Conservation (phyloP, 2,888 invertebrate genomes). For the Parnassius mnemosyne region DNA sequence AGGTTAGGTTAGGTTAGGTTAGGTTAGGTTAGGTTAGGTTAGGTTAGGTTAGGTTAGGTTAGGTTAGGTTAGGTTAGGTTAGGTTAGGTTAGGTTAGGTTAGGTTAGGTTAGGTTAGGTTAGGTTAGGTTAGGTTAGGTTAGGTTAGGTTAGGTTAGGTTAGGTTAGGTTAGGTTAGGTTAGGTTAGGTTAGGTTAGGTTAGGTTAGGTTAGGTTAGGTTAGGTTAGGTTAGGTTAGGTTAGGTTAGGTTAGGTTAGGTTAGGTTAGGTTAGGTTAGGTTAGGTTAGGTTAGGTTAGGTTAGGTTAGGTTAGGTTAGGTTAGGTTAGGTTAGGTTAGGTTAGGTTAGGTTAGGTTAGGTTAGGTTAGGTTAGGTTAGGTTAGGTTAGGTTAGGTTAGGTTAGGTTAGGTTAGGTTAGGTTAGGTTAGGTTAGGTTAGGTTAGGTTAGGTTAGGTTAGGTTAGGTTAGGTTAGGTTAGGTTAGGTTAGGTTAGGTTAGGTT, state of each 20-base stretch:
- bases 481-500: conserved; percentile 4
- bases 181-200: conserved; percentile 30
- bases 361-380: conserved; percentile 29
- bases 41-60: not conserved
- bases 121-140: conserved; percentile 34
- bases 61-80: conserved; percentile 28
- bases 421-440: conserved; percentile 28
- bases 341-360: conserved; percentile 7
- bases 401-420: conserved; percentile 28
- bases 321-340: conserved; percentile 28
- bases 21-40: conserved; percentile 15
- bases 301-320: conserved; percentile 23
- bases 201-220: conserved; percentile 30
- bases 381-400: conserved; percentile 27
- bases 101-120: conserved; percentile 33
- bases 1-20: conserved; percentile 17
- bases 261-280: conserved; percentile 32
- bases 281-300: conserved; percentile 34
- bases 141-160: conserved; percentile 34
- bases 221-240: conserved; percentile 30
- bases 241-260: conserved; percentile 32
- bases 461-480: conserved; percentile 15
- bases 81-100: conserved; percentile 33
- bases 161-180: conserved; percentile 34
- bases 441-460: conserved; percentile 27